Evolutionary conservation across 2,888 invertebrate genomes (phyloP).

Genomic region (Leucozona laternaria): DNA sequence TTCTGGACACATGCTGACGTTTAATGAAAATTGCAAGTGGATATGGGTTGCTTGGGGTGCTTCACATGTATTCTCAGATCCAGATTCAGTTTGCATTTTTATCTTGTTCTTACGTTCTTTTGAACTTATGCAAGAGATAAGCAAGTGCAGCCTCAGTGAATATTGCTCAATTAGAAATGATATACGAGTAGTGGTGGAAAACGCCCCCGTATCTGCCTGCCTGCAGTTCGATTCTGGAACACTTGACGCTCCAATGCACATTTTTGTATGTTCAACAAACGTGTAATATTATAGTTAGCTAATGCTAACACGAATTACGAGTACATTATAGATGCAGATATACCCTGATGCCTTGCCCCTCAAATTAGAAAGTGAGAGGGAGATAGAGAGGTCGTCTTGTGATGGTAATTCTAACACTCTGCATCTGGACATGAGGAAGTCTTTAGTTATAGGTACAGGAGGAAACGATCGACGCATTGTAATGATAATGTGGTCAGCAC

Average conservation of each 20-base stretch:
- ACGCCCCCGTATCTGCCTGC: conserved; percentile 29
- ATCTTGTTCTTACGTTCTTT: conserved; percentile 20
- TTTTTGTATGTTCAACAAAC: conserved; percentile 22
- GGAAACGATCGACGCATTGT: conserved; percentile 21
- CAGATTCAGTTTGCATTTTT: not conserved
- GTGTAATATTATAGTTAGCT: conserved; percentile 32
- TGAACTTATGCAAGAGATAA: conserved; percentile 57
- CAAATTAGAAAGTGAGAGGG: not conserved
- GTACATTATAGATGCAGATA: not conserved
- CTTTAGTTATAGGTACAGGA: conserved; percentile 5
- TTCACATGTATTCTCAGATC: not conserved
- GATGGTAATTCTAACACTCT: conserved; percentile 12
- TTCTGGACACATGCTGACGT: conserved; percentile 49
- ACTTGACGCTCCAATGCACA: conserved; percentile 50
- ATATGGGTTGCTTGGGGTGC: conserved; percentile 18
- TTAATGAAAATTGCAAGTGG: conserved; percentile 60
- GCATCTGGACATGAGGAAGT: conserved; percentile 28
- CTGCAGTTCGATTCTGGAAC: conserved; percentile 18
- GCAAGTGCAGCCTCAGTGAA: conserved; percentile 21
- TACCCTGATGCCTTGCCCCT: not conserved
- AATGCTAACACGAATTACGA: conserved; percentile 30
- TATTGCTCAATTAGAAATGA: conserved; percentile 54
- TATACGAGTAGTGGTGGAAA: conserved; percentile 25
- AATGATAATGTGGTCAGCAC: conserved; percentile 8
- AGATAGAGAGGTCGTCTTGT: not conserved